Evolutionary conservation across 2,888 invertebrate species (phyloP).

Genomic region (Steromphala cineraria): DNA sequence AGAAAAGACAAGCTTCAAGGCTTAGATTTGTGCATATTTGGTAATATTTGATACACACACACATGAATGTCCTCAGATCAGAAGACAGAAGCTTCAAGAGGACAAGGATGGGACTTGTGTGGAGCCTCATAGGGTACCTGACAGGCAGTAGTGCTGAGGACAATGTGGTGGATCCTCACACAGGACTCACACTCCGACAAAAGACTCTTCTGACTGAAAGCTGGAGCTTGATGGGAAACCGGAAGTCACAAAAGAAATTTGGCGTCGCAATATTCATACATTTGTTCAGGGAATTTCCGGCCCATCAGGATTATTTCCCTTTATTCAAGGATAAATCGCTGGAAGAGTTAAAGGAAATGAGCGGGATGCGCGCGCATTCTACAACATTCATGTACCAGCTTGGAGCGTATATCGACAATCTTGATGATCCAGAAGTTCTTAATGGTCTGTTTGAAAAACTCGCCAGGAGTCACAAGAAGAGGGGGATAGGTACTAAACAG

Average conservation of each 20-base stretch:
- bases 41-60: too few relatives aligned
- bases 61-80: too few relatives aligned
- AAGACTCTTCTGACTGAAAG: slow-evolving; percentile 40
- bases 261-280: slow-evolving; percentile 38
- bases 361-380: slow-evolving; percentile 79
- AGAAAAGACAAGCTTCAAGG: too few relatives aligned
- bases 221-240: slow-evolving; percentile 42
- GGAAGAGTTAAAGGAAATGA: slow-evolving; percentile 76
- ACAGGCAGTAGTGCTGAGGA: slow-evolving; percentile 4
- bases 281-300: slow-evolving; percentile 78
- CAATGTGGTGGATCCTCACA: slow-evolving; percentile 36
- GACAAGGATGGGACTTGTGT: slow-evolving; percentile 20
- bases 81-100: too few relatives aligned
- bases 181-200: slow-evolving; percentile 44
- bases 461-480: slow-evolving; percentile 75
- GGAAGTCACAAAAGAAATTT: slow-evolving; percentile 23
- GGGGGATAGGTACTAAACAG: slow-evolving; percentile 30
- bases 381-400: slow-evolving; percentile 78
- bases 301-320: slow-evolving; percentile 77
- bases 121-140: slow-evolving; percentile 18
- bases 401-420: slow-evolving; percentile 77
- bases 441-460: slow-evolving; percentile 77
- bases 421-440: slow-evolving; percentile 77
- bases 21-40: too few relatives aligned
- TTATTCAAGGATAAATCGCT: slow-evolving; percentile 77